Evolutionary conservation across 2,888 invertebrate genomes (phyloP).

Genomic region (Drosophila buzzatii): DNA sequence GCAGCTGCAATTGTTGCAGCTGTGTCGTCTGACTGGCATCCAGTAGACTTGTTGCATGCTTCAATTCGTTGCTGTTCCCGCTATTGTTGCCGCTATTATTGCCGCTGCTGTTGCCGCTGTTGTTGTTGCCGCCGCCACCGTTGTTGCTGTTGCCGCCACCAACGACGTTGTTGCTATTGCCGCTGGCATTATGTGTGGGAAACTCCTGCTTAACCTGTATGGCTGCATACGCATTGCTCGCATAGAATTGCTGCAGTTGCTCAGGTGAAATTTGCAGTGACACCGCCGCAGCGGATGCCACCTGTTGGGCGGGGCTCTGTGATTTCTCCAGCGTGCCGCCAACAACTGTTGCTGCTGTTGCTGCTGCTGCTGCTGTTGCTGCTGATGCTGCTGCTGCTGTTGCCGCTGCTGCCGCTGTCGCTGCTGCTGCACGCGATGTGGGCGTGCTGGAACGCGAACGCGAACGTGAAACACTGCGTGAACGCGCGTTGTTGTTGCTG

Average conservation of each 20-base stretch:
- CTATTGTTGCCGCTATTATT: neutral
- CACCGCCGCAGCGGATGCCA: slow-evolving; percentile 82
- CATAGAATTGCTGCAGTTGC: slow-evolving; percentile 86
- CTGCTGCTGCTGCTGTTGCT: slow-evolving; percentile 10
- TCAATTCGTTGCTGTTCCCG: slow-evolving; percentile 65
- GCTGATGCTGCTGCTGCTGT: slow-evolving; percentile 13
- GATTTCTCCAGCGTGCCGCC: slow-evolving; percentile 88
- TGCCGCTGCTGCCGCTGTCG: slow-evolving; percentile 10
- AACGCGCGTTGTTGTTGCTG: slow-evolving; percentile 31
- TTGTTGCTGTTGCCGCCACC: slow-evolving; percentile 1
- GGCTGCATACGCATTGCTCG: slow-evolving; percentile 83
- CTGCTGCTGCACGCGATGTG: slow-evolving; percentile 39
- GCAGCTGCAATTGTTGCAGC: slow-evolving; percentile 85
- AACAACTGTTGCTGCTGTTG: slow-evolving; percentile 19
- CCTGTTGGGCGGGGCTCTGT: slow-evolving; percentile 86
- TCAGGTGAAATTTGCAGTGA: slow-evolving; percentile 85
- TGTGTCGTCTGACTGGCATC: slow-evolving; percentile 85
- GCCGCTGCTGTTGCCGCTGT: neutral
- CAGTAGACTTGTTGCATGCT: slow-evolving; percentile 83
- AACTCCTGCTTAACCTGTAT: slow-evolving; percentile 85
- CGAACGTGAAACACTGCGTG: slow-evolving; percentile 51
- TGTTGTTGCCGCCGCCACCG: slow-evolving; percentile 1
- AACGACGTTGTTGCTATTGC: slow-evolving; percentile 13
- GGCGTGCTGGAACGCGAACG: slow-evolving; percentile 59
- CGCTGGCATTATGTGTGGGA: slow-evolving; percentile 70